A percentile compares a stretch with the other conserved stretches of the same genome.
phyloP scores from a whole-genome alignment of 2,888 invertebrate species.

The Clusia tigrina region DNA sequence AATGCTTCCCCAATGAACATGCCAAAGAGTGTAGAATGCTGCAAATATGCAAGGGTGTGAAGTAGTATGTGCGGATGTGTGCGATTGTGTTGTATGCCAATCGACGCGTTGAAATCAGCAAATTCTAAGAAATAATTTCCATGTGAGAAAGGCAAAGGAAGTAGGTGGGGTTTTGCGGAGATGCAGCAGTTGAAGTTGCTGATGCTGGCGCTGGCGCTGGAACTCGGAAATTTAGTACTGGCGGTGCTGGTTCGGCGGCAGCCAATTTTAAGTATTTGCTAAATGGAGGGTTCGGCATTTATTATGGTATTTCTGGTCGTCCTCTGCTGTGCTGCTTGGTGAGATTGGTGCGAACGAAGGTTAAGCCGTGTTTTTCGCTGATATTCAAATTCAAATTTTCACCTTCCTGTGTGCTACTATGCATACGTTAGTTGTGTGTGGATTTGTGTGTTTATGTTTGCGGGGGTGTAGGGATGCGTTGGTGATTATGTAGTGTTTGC shows the following conservation, averaged over 20 bases:
- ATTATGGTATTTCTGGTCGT: not conserved
- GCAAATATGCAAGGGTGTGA: not conserved
- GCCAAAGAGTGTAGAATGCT: not conserved
- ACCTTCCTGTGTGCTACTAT: no score
- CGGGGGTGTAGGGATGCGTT: not conserved
- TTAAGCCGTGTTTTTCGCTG: not conserved
- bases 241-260: not conserved
- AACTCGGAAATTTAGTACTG: not conserved
- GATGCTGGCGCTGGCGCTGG: not conserved
- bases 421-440: constrained; percentile 3
- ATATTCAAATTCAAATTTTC: not conserved
- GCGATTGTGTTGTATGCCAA: not conserved
- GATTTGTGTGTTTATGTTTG: not conserved
- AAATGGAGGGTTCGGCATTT: not conserved
- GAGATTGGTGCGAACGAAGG: not conserved
- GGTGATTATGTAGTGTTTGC: not conserved
- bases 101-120: constrained; percentile 13
- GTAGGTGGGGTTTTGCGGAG: not conserved
- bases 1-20: not conserved
- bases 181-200: no score
- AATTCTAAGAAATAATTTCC: constrained; percentile 17
- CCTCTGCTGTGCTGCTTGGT: not conserved
- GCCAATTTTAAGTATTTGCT: constrained; percentile 11
- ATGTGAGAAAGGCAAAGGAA: not conserved
- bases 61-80: constrained; percentile 1